Conservation (phyloP, 2,888 invertebrate species). For the Willowsia nigromaculata region DNA sequence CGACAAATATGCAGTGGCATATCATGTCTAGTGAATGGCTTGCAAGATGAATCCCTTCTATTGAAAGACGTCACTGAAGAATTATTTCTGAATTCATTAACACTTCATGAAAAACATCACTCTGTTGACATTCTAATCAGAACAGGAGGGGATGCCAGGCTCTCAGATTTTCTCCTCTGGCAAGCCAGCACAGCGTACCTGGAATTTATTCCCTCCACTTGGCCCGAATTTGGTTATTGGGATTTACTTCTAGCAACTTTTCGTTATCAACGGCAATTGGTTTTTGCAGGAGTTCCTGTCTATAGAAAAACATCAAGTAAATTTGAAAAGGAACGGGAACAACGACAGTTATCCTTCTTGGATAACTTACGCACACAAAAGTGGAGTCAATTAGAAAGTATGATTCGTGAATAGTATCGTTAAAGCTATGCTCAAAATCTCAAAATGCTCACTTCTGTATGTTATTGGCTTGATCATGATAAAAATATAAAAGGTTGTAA, state of each 20-base stretch:
- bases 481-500: too few relatives aligned
- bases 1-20: not conserved
- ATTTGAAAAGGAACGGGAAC: too few relatives aligned
- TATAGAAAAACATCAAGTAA: too few relatives aligned
- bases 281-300: too few relatives aligned
- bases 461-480: too few relatives aligned
- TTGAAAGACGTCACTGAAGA: not conserved
- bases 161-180: slow-evolving; percentile 30
- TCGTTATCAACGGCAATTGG: too few relatives aligned
- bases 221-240: slow-evolving; percentile 18
- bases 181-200: not conserved
- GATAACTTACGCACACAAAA: too few relatives aligned
- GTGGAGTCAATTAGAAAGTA: too few relatives aligned
- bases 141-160: not conserved
- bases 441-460: too few relatives aligned
- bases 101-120: not conserved
- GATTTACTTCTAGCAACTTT: not conserved
- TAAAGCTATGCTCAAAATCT: too few relatives aligned
- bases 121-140: slow-evolving; percentile 17
- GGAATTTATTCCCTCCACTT: not conserved
- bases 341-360: too few relatives aligned
- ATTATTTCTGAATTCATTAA: not conserved
- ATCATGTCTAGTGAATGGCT: not conserved
- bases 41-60: not conserved
- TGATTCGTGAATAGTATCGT: too few relatives aligned